Evolutionary conservation across 2,797 vertebrate species (phyloP).

Genomic region (Rhincodon typus): DNA sequence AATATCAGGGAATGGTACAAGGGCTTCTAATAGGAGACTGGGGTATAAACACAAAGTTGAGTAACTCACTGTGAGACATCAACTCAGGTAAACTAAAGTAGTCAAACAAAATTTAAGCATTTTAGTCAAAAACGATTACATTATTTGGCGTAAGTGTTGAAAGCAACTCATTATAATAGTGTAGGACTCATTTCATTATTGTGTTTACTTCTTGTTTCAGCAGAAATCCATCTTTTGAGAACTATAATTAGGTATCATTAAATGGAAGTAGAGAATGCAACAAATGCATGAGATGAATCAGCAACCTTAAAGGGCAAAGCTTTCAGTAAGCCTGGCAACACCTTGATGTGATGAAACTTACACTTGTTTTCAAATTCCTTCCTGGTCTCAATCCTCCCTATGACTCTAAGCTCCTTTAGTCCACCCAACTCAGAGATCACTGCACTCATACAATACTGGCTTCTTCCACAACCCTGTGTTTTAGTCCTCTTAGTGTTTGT

Average conservation of each 20-base stretch:
- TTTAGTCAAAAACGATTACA: background rate
- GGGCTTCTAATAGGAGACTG: background rate
- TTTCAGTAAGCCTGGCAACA: background rate
- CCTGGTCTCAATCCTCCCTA: background rate
- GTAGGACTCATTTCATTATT: background rate
- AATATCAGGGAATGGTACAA: background rate
- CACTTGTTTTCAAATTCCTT: background rate
- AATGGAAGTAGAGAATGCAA: background rate
- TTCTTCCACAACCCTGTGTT: background rate
- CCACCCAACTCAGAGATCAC: background rate
- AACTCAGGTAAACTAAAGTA: background rate
- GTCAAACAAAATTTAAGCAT: background rate
- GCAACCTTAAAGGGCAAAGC: background rate
- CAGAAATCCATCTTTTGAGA: background rate
- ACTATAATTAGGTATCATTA: background rate
- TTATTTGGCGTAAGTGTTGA: background rate
- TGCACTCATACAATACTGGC: background rate
- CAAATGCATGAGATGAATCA: background rate
- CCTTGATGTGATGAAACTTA: background rate
- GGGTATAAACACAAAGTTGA: background rate
- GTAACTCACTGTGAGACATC: background rate
- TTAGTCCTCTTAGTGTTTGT: background rate
- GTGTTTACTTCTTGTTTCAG: conserved; percentile 3
- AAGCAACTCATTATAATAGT: background rate
- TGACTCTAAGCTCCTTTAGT: background rate